These are phyloP conservation scores for Gari tellinella DNA, from an alignment of 2,888 invertebrate genomes.

Conservation along the genomic window DNA sequence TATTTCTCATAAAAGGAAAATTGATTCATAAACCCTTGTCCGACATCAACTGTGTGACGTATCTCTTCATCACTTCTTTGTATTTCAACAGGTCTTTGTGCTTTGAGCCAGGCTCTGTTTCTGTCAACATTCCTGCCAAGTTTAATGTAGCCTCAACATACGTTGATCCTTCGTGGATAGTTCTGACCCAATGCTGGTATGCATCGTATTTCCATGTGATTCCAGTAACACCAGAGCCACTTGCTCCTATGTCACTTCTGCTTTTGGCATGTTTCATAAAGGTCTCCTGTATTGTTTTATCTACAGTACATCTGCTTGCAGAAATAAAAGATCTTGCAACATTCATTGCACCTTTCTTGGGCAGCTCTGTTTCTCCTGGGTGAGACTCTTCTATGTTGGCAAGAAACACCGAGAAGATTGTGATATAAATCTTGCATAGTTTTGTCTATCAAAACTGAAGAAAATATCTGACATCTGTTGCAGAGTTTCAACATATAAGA, in stretches of 20 bases:
- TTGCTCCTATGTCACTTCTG: constrained; percentile 49
- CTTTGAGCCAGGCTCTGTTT: constrained; percentile 23
- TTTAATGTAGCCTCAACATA: constrained; percentile 32
- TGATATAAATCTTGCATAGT: too few species aligned
- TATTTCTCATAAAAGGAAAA: constrained; percentile 41
- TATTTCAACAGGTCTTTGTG: constrained; percentile 47
- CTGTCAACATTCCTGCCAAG: constrained; percentile 48
- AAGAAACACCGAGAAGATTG: too few species aligned
- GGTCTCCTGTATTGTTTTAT: constrained; percentile 57
- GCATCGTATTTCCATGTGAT: constrained; percentile 36
- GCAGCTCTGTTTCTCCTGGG: too few species aligned
- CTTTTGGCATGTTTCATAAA: constrained; percentile 43
- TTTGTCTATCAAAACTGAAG: background rate
- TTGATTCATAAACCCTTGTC: constrained; percentile 46
- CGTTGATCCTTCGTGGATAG: constrained; percentile 31
- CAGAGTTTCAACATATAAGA: background rate
- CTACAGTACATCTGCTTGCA: constrained; percentile 54
- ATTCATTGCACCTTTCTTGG: constrained; percentile 45
- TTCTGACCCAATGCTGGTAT: constrained; percentile 51
- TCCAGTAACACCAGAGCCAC: constrained; percentile 46
- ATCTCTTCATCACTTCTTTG: constrained; percentile 40
- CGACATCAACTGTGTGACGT: constrained; percentile 26
- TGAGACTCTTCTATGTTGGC: too few species aligned
- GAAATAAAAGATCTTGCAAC: constrained; percentile 61
- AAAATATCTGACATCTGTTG: constrained; percentile 1